A percentile compares a stretch with the other conserved stretches of the same genome.
Conservation (phyloP, 2,113 vertebrate species). For the Hemichromis elongatus region DNA sequence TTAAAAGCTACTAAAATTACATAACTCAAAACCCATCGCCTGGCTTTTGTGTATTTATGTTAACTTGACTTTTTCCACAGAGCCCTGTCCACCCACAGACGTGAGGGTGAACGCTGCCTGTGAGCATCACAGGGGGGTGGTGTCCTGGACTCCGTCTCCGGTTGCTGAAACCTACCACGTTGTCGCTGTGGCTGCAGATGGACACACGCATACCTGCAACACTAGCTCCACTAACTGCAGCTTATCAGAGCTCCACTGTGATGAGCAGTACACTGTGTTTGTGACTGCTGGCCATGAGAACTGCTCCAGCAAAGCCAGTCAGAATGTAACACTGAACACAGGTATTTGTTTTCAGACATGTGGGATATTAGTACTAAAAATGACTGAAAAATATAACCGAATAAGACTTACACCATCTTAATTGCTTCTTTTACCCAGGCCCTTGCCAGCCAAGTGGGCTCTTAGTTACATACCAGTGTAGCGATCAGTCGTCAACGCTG, state of each 20-base stretch:
- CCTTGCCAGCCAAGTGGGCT: slow-evolving; percentile 65
- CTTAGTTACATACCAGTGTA: slow-evolving; percentile 50
- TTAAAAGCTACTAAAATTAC: neutral
- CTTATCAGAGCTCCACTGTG: slow-evolving; percentile 54
- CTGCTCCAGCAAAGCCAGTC: slow-evolving; percentile 60
- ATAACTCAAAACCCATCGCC: neutral
- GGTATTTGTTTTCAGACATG: slow-evolving; percentile 25
- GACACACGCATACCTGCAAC: slow-evolving; percentile 41
- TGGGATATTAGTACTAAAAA: neutral
- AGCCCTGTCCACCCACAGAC: slow-evolving; percentile 56
- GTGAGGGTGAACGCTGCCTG: slow-evolving; percentile 39
- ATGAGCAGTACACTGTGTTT: slow-evolving; percentile 50
- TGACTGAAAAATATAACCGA: neutral
- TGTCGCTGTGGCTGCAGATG: slow-evolving; percentile 24
- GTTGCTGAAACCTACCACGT: slow-evolving; percentile 55
- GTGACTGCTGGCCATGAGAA: slow-evolving; percentile 57
- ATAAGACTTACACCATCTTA: neutral
- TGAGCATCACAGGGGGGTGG: slow-evolving; percentile 19
- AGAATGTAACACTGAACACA: slow-evolving; percentile 39
- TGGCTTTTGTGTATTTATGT: neutral
- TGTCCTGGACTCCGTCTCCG: slow-evolving; percentile 59
- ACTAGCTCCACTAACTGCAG: slow-evolving; percentile 53
- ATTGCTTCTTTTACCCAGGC: slow-evolving; percentile 30
- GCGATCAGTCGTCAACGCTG: slow-evolving; percentile 53
- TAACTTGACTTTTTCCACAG: slow-evolving; percentile 8